Evolutionary conservation across 2,888 invertebrate genomes (phyloP), one percentile per base, ranked within the genome.

Genomic region (Diabrotica balteata): DNA sequence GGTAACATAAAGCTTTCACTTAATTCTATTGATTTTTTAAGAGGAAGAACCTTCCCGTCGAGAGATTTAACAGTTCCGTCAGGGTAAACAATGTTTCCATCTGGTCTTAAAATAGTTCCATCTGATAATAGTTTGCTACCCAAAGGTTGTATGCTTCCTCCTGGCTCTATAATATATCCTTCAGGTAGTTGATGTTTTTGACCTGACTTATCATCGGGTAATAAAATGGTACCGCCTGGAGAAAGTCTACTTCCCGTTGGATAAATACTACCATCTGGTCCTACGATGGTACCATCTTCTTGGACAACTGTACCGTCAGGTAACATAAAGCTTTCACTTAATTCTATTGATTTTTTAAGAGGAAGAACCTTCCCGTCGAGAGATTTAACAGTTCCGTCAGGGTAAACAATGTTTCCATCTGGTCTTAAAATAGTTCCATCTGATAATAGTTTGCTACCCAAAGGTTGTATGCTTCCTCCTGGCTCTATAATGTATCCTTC

Each of bases 11-110:
- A 7, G 43, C 54, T 42, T 44, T 45, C 17, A 1, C 4, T 8
- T 57, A 17, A 7, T 2, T 11, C 43, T 8, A 42, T 32, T 51
- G 51, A 22, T n/a, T 22, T 42, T 32, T 53, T 10, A 10, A 42
- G 53, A 53, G 22, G 53, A 10, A 42, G 9, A 55, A 55, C 43
- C 10, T 11, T n/a, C 42, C 55, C 55, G 42, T 55, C 55, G 17
- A n/a, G 9, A 8, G 47, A 9, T 17, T 44, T 11, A 6, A 57
- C 45, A 8, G 44, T 9, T 45, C 55, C 55, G 17, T 57, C 45
- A 44, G 55, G 45, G 7, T 45, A 44, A 11, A 57, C 45, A n/a
- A 57, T 45, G 8, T 9, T 57, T 11, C 55, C 55, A 11, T 57
- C 55, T 8, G 55, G 55, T 44, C 45, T 42, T 45, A 45, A 3